These are phyloP conservation scores for Cataglyphis altisquamis DNA, from an alignment of 2,888 invertebrate species.

Conservation along the genomic window DNA sequence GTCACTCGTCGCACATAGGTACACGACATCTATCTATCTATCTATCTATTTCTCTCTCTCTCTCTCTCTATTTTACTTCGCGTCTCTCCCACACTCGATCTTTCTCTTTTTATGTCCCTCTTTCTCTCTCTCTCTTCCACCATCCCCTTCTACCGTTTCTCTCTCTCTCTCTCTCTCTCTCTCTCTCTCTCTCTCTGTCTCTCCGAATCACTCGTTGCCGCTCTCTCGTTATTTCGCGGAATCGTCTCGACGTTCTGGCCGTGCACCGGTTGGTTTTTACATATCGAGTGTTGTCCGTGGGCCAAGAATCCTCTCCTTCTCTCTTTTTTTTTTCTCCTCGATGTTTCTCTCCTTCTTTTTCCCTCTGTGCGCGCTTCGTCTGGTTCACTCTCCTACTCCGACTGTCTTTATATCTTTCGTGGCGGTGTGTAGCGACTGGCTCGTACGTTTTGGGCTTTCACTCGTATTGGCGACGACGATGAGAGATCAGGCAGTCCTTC, in stretches of 20 bases:
- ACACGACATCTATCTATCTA: slow-evolving; percentile 65
- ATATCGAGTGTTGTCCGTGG: slow-evolving; percentile 62
- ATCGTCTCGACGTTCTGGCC: slow-evolving; percentile 52
- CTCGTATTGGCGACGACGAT: slow-evolving; percentile 38
- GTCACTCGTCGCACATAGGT: slow-evolving; percentile 66
- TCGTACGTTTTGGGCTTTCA: slow-evolving; percentile 65
- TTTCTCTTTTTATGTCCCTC: slow-evolving; percentile 11
- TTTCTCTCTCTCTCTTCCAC: slow-evolving; percentile 54
- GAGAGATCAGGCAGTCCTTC: slow-evolving; percentile 35
- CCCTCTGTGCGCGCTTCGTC: slow-evolving; percentile 27
- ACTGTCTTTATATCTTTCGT: slow-evolving; percentile 52
- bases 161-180: slow-evolving; percentile 27
- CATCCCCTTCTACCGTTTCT: slow-evolving; percentile 31
- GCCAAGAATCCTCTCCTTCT: slow-evolving; percentile 58
- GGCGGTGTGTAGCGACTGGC: slow-evolving; percentile 31
- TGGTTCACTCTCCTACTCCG: slow-evolving; percentile 45
- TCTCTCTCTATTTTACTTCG: slow-evolving; percentile 26
- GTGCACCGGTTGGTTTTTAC: slow-evolving; percentile 65
- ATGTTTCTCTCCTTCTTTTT: slow-evolving; percentile 20
- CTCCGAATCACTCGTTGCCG: slow-evolving; percentile 24
- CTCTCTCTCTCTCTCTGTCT: slow-evolving; percentile 25
- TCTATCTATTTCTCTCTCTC: slow-evolving; percentile 51
- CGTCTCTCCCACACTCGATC: slow-evolving; percentile 42
- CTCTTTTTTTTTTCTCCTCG: slow-evolving; percentile 27
- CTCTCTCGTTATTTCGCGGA: slow-evolving; percentile 51